These are phyloP conservation scores for Emydura subglobosa DNA, from an alignment of 2,113 vertebrate species.

Conservation along the genomic window DNA sequence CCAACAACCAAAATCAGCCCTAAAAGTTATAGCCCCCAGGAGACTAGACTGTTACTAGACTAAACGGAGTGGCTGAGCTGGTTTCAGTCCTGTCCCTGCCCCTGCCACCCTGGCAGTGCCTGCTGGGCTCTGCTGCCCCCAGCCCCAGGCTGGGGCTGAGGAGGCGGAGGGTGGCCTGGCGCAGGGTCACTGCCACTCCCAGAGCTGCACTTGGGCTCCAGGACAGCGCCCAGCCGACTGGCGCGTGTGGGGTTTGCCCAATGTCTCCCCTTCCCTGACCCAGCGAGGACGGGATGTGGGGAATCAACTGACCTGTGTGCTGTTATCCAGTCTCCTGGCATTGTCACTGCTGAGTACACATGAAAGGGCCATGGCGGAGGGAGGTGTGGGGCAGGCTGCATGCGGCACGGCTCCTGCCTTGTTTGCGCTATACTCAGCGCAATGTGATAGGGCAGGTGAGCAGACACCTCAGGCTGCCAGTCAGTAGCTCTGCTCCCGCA, in stretches of 20 bases:
- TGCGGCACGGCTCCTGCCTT: background rate
- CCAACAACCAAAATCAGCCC: too few relatives aligned
- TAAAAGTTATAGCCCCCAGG: too few relatives aligned
- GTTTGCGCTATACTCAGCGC: background rate
- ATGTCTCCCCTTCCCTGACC: background rate
- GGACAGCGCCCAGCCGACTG: background rate
- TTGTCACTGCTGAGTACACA: background rate
- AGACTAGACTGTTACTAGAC: too few relatives aligned
- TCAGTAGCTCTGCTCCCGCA: background rate
- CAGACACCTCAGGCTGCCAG: background rate
- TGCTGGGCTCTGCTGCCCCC: too few relatives aligned
- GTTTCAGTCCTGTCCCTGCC: too few relatives aligned
- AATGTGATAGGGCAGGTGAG: background rate
- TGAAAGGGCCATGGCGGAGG: background rate
- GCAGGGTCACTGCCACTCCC: background rate
- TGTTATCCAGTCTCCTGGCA: background rate
- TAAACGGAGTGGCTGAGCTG: too few relatives aligned
- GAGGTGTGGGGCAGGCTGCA: background rate
- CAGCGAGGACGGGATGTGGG: background rate
- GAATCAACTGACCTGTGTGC: background rate
- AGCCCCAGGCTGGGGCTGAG: background rate
- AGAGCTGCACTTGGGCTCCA: background rate
- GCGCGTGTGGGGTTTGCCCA: background rate
- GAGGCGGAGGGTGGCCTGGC: background rate
- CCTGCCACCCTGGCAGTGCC: too few relatives aligned